Percentiles rank a stretch among this genome's conserved stretches.
Evolutionary conservation across 2,797 vertebrate species (phyloP).

Genomic region (Octomys mimax): DNA sequence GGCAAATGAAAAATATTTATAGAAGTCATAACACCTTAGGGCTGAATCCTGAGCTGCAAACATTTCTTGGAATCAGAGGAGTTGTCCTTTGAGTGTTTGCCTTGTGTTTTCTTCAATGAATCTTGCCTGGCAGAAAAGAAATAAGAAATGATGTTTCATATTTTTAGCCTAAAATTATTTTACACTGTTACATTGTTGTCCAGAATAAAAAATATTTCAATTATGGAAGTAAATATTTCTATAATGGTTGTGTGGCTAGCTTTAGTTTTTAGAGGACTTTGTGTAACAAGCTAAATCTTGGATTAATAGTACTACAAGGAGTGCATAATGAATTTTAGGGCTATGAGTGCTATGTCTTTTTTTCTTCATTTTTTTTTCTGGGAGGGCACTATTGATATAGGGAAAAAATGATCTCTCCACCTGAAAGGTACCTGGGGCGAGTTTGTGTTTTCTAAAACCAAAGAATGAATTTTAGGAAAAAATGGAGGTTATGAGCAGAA

Average conservation of each 20-base stretch:
- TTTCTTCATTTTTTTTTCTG: too few relatives aligned
- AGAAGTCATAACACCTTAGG: background rate
- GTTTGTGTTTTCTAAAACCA: too few relatives aligned
- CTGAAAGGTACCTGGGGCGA: too few relatives aligned
- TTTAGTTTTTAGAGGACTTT: slow-evolving; percentile 10
- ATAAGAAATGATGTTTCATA: background rate
- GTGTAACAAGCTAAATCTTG: background rate
- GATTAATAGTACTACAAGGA: background rate
- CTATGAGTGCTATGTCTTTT: background rate
- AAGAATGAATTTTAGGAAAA: too few relatives aligned
- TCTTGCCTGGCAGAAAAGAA: background rate
- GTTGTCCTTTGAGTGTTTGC: background rate
- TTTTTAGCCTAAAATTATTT: slow-evolving; percentile 33
- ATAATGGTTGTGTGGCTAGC: background rate
- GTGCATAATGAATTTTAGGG: background rate
- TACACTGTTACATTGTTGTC: background rate
- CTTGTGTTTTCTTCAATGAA: slow-evolving; percentile 21
- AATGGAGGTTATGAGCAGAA: too few relatives aligned
- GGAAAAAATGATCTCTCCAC: too few relatives aligned
- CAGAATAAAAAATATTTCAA: slow-evolving; percentile 5
- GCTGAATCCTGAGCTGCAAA: background rate
- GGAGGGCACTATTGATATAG: too few relatives aligned
- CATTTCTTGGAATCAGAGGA: slow-evolving; percentile 7
- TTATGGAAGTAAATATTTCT: slow-evolving; percentile 1
- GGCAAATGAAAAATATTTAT: background rate